Evolutionary conservation across 2,797 vertebrate genomes (phyloP).

Genomic region (Linurgus olivaceus): DNA sequence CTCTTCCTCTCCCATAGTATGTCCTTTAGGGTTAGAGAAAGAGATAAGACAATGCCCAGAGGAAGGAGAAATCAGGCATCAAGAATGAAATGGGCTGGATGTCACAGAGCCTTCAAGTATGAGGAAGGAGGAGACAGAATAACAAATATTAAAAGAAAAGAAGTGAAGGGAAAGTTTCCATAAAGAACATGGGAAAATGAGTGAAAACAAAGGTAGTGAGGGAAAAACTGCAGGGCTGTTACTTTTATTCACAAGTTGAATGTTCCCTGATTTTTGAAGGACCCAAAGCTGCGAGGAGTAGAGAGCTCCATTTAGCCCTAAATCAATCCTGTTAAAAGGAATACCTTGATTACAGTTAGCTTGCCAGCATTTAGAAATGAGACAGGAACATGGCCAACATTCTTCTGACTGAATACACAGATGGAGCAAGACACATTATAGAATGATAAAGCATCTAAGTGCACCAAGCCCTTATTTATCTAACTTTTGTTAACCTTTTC

Average conservation of each 20-base stretch:
- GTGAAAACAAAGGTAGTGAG: neutral
- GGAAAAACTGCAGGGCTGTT: neutral
- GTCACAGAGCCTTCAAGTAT: neutral
- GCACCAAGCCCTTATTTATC: conserved; percentile 42
- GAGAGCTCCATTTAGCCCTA: neutral
- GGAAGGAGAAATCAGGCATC: neutral
- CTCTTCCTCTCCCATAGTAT: neutral
- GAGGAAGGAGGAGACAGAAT: neutral
- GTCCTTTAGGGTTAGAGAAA: neutral
- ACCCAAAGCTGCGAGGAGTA: neutral
- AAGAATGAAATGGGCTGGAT: neutral
- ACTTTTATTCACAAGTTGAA: neutral
- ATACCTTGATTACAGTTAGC: neutral
- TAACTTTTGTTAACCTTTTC: conserved; percentile 55
- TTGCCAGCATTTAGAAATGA: conserved; percentile 43
- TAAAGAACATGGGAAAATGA: neutral
- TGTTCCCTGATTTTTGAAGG: neutral
- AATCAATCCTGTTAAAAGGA: conserved; percentile 39
- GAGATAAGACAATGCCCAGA: neutral
- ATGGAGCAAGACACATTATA: neutral
- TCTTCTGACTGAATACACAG: conserved; percentile 49
- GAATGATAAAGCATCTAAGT: conserved; percentile 38
- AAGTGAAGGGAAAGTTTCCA: neutral
- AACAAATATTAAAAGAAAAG: neutral
- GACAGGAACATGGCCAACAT: conserved; percentile 24